phyloP scores from a whole-genome alignment of 2,888 invertebrate species.

The Nephrotoma appendiculata region DNA sequence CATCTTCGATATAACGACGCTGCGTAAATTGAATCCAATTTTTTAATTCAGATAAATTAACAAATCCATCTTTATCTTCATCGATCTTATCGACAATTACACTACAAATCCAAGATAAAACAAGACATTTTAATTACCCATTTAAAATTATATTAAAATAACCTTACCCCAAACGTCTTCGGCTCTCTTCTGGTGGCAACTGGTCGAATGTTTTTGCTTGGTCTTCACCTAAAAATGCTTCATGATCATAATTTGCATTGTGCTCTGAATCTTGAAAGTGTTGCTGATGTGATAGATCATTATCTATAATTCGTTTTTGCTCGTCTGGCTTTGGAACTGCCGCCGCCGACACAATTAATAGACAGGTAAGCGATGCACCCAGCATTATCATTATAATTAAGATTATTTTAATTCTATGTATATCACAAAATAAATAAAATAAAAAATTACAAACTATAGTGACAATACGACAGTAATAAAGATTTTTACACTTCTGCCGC shows the following conservation, averaged over 20 bases:
- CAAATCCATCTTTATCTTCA: conserved; percentile 62
- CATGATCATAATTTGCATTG: conserved; percentile 88
- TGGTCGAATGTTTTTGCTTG: conserved; percentile 88
- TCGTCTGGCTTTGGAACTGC: conserved; percentile 64
- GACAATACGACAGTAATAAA: not conserved
- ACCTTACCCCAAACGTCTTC: conserved; percentile 61
- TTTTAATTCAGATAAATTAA: conserved; percentile 77
- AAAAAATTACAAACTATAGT: not conserved
- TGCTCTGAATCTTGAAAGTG: conserved; percentile 71
- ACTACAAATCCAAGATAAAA: conserved; percentile 31
- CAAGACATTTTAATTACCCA: not conserved
- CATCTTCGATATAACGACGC: conserved; percentile 78
- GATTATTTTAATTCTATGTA: not conserved
- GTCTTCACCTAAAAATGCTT: conserved; percentile 91
- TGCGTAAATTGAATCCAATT: conserved; percentile 95
- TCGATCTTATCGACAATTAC: conserved; percentile 91
- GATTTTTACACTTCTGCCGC: not conserved
- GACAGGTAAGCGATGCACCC: not conserved
- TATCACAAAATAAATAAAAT: not conserved
- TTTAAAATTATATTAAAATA: not conserved
- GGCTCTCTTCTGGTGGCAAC: conserved; percentile 88
- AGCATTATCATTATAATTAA: conserved; percentile 6
- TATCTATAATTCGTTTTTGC: conserved; percentile 44
- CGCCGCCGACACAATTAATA: conserved; percentile 17
- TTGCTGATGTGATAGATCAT: conserved; percentile 60